These are phyloP conservation scores for Andricus quercusramuli DNA, from an alignment of 2,888 invertebrate genomes.

Conservation along the genomic window DNA sequence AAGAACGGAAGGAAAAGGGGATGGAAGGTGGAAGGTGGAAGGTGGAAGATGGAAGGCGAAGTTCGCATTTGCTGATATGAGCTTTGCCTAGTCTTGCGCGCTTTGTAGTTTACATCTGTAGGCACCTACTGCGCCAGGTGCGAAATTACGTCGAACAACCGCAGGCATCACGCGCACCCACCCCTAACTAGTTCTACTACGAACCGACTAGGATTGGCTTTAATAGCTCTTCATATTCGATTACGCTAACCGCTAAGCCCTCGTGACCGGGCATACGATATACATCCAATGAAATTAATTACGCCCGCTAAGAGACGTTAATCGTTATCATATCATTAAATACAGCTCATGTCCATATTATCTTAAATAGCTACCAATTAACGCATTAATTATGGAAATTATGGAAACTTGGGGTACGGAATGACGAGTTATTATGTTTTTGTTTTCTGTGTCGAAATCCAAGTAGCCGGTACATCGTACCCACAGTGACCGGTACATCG, in stretches of 20 bases:
- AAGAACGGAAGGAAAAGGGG: conserved; percentile 7
- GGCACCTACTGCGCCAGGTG: conserved; percentile 53
- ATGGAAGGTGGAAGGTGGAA: no score
- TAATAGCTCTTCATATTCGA: conserved; percentile 54
- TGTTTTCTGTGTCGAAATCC: no score
- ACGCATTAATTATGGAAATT: no score
- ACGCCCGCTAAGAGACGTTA: neutral
- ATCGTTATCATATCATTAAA: conserved; percentile 33
- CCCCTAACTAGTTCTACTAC: conserved; percentile 4
- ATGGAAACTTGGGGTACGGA: no score
- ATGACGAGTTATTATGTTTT: no score
- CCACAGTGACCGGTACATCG: no score
- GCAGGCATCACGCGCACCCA: conserved; percentile 21
- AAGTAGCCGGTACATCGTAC: no score
- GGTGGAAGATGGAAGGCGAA: conserved; percentile 37
- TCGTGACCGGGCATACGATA: conserved; percentile 21
- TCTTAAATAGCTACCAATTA: no score
- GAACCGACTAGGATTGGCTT: conserved; percentile 45
- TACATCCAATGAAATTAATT: conserved; percentile 36
- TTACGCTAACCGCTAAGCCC: conserved; percentile 37
- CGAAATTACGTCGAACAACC: conserved; percentile 47
- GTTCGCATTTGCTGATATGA: conserved; percentile 53
- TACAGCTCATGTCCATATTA: neutral
- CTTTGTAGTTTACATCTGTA: conserved; percentile 52
- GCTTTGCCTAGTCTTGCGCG: conserved; percentile 57